A percentile compares a stretch with the other conserved stretches of the same genome.
Evolutionary conservation across 2,888 invertebrate genomes (phyloP).

Genomic region (Elmis aenea): DNA sequence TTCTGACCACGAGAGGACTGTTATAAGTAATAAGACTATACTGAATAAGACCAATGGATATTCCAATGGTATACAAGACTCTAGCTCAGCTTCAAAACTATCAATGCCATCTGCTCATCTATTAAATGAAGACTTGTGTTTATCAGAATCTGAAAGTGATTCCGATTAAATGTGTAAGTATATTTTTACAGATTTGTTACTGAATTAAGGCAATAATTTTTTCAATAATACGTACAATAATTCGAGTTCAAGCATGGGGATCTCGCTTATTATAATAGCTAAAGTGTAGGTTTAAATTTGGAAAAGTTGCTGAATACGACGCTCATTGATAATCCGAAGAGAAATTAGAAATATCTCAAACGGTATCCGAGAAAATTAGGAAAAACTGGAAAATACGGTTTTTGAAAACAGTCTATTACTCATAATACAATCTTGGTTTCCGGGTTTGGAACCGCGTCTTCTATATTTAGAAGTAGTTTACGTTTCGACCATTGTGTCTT

Average conservation of each 20-base stretch:
- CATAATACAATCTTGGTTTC: no score
- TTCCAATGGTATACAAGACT: slow-evolving; percentile 37
- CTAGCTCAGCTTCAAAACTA: slow-evolving; percentile 8
- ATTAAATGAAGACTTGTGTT: slow-evolving; percentile 77
- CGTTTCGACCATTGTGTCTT: no score
- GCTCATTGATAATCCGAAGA: no score
- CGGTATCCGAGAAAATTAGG: no score
- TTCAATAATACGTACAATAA: background rate
- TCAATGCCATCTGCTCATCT: slow-evolving; percentile 54
- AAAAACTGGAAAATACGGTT: background rate
- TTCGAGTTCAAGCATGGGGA: no score
- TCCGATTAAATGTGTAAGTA: slow-evolving; percentile 53
- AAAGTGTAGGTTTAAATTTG: no score
- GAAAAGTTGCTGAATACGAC: no score
- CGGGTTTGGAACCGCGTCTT: no score
- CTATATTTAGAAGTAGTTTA: no score
- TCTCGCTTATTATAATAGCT: no score
- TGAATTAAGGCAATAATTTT: background rate
- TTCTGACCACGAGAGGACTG: slow-evolving; percentile 32
- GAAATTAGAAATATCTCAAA: no score
- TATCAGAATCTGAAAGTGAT: slow-evolving; percentile 82
- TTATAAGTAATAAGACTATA: slow-evolving; percentile 4
- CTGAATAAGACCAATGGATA: slow-evolving; percentile 38
- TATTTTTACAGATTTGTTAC: background rate
- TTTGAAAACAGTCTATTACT: no score